Evolutionary conservation across 2,797 vertebrate species (phyloP).

Genomic region (Molossus molossus): DNA sequence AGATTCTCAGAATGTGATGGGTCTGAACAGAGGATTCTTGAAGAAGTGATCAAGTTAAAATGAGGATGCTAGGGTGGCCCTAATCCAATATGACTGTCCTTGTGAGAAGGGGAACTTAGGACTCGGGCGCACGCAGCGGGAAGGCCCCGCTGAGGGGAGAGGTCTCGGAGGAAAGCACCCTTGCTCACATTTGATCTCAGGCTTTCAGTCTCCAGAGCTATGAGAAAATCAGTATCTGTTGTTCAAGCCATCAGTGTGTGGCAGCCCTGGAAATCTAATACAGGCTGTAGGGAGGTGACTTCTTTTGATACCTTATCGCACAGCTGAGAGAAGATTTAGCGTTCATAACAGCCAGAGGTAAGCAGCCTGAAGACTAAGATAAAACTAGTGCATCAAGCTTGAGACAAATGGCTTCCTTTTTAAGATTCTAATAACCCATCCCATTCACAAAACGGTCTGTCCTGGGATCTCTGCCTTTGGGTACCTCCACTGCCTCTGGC

Average conservation of each 20-base stretch:
- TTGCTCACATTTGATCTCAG: neutral
- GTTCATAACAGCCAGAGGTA: neutral
- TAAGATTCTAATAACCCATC: neutral
- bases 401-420: neutral
- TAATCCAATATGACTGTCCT: neutral
- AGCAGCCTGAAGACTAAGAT: neutral
- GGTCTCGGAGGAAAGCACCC: neutral
- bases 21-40: neutral
- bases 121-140: neutral
- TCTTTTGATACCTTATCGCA: neutral
- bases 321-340: neutral
- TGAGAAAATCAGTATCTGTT: neutral
- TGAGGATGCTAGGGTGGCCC: neutral
- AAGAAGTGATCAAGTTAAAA: neutral
- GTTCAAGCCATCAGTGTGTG: neutral
- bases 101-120: neutral
- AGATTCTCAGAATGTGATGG: neutral
- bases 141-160: neutral
- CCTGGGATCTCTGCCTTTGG: neutral
- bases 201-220: neutral
- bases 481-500: neutral
- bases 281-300: neutral
- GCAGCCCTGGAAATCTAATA: neutral
- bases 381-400: neutral
- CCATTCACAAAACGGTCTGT: neutral